These are phyloP conservation scores for Mizuhopecten yessoensis DNA, from an alignment of 1,140 invertebrate species.

Conservation along the genomic window DNA sequence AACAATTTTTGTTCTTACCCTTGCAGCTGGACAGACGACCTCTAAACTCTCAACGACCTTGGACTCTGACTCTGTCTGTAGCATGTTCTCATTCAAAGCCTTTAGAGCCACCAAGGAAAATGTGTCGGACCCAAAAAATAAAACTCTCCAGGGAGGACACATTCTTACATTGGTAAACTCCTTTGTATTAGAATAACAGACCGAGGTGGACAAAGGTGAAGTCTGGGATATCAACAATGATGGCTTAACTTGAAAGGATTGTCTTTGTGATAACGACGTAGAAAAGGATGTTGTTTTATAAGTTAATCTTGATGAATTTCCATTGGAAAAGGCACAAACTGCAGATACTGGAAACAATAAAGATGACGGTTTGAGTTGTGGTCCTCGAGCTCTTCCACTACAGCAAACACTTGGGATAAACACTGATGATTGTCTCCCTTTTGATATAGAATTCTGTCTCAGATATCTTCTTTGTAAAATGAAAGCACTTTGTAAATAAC, in stretches of 20 bases:
- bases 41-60: not conserved
- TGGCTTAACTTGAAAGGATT: not conserved
- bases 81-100: not conserved
- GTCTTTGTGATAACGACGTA: not conserved
- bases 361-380: too few species aligned
- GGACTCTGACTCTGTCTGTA: not conserved
- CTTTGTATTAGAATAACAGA: not conserved
- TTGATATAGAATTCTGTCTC: not conserved
- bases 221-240: not conserved
- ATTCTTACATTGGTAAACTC: not conserved
- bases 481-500: not conserved
- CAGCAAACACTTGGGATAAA: not conserved
- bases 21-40: not conserved
- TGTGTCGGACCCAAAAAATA: not conserved
- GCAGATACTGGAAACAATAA: too few species aligned
- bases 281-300: not conserved
- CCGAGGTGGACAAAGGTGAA: not conserved
- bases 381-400: too few species aligned
- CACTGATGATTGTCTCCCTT: not conserved
- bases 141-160: not conserved
- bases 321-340: too few species aligned
- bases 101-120: not conserved
- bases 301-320: not conserved
- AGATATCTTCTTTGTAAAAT: not conserved
- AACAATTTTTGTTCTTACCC: too few species aligned